Base-by-base conservation (phyloP, 1,140 invertebrate genomes). In the Eubasilissa regina region DNA sequence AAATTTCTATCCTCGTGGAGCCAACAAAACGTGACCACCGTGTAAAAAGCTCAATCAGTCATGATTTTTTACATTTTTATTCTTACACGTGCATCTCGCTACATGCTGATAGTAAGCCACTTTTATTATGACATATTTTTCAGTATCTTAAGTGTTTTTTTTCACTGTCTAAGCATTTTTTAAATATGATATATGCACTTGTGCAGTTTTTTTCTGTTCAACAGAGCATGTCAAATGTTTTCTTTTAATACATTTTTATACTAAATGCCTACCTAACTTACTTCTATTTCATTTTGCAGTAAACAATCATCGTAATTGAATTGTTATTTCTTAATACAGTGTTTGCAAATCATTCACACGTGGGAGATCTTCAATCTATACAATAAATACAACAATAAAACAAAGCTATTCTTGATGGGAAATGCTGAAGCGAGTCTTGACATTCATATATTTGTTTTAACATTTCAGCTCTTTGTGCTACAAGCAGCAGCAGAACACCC, bases 341-440 rank as follows among this genome's bases (percentile, higher is more conserved):
- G 19, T 62, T 48, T 53, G 48, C 66, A 70, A 70, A 48, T 19
- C 19, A 25, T 70, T 70, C 66, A 70, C 47, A 15, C 62, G 4
- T 19, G 25, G 48, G 66, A 70, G 66, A 70, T 70, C 66, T 70
- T 51, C 66, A 70, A 19, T 48, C 6, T 35, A 62, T 62, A 7
- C 48, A 21, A 70, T 70, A 51, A 11, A 17, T 70, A 70, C 15
- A 70, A 70, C 66, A 48, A 51, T 68, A n/a, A n/a, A n/a, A n/a
- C n/a, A 70, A 70, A 45, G 66, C 66, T 70, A 70, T 47, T 13
- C 21, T 70, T 48, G 66, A 70, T 47, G 66, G 15, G 4, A 48
- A 48, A 19, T 17, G 19, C 66, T 47, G 35, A 47, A 70, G 66
- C 66, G 12, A 48, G 11, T 9, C 1, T 21, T 15, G 17, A 12